A percentile compares a stretch with the other conserved stretches of the same genome.
Evolutionary conservation across 2,797 vertebrate genomes (phyloP).

Genomic region (Neosilurus hyrtlii): DNA sequence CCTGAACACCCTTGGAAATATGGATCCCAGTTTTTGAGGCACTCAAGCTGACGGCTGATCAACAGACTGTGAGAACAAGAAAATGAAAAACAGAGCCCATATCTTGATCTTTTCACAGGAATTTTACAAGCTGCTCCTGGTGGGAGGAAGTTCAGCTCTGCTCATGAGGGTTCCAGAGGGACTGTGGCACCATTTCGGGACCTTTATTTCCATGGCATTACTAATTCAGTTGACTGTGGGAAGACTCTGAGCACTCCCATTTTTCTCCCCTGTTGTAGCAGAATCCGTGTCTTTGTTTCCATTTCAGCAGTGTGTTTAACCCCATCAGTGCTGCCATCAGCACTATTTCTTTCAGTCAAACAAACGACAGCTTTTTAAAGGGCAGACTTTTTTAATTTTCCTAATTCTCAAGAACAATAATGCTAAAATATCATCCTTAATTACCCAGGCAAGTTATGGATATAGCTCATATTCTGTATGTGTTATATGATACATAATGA

Average conservation of each 20-base stretch:
- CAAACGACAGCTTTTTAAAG: background rate
- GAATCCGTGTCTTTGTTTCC: constrained; percentile 49
- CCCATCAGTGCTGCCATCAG: constrained; percentile 34
- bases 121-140: constrained; percentile 46
- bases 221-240: constrained; percentile 74
- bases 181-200: constrained; percentile 67
- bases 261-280: constrained; percentile 53
- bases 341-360: background rate
- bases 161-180: constrained; percentile 62
- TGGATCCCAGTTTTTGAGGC: constrained; percentile 48
- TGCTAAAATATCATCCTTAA: background rate
- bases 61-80: constrained; percentile 52
- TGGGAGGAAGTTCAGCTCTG: constrained; percentile 58
- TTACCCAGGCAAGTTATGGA: background rate
- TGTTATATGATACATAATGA: background rate
- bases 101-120: constrained; percentile 50
- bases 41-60: constrained; percentile 52
- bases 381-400: background rate
- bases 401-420: background rate
- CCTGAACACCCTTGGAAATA: constrained; percentile 37
- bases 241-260: constrained; percentile 63
- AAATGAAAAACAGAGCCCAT: constrained; percentile 52
- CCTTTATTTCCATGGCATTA: constrained; percentile 71
- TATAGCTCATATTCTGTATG: background rate
- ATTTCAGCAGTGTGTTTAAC: constrained; percentile 46